Conservation (phyloP, 2,888 invertebrate species). For the Hydropsyche betteni region DNA sequence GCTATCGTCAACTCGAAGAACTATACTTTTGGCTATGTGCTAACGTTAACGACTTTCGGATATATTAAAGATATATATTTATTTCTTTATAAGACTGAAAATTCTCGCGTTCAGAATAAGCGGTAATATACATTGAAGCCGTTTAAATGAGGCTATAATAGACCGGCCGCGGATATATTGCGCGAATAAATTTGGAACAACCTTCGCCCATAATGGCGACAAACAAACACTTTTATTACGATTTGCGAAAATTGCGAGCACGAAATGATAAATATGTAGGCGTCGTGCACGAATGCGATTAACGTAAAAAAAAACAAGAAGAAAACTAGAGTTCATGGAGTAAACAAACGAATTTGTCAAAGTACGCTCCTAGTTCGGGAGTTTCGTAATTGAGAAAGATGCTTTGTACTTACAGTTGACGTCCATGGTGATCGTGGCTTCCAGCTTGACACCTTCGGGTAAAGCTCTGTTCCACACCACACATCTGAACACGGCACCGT, state of each 20-base stretch:
- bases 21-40: slow-evolving; percentile 32
- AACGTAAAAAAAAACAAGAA: neutral
- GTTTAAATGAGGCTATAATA: slow-evolving; percentile 11
- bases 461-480: slow-evolving; percentile 91
- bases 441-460: slow-evolving; percentile 80
- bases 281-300: too few species aligned
- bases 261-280: too few species aligned
- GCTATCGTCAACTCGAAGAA: neutral
- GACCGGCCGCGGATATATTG: slow-evolving; percentile 1
- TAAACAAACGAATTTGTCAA: too few species aligned
- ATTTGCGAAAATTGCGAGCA: too few species aligned
- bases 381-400: slow-evolving; percentile 11
- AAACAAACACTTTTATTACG: neutral
- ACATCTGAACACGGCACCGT: slow-evolving; percentile 84
- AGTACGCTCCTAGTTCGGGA: neutral
- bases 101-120: slow-evolving; percentile 35
- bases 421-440: slow-evolving; percentile 80
- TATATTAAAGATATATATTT: slow-evolving; percentile 40
- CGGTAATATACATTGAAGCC: neutral
- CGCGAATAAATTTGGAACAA: slow-evolving; percentile 1
- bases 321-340: too few species aligned
- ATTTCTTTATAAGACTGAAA: slow-evolving; percentile 40
- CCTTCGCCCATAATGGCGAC: slow-evolving; percentile 15
- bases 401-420: slow-evolving; percentile 83
- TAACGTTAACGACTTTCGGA: slow-evolving; percentile 48